Percentiles rank a stretch among this genome's conserved stretches.
These are phyloP conservation scores for Rhynchopsitta pachyrhyncha DNA, from an alignment of 2,113 vertebrate species.

Conservation along the genomic window DNA sequence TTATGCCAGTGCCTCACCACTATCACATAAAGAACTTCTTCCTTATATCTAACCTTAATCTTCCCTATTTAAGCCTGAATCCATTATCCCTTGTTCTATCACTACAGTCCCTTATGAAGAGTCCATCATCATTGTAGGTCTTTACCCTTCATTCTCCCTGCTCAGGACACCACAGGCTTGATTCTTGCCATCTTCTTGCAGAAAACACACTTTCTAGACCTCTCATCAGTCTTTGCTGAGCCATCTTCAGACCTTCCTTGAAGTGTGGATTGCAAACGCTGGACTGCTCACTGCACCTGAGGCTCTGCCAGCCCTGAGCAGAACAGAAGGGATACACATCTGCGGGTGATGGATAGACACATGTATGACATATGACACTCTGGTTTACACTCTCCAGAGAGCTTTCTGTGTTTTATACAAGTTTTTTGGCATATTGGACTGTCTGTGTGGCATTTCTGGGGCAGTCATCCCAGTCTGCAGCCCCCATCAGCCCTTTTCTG, in stretches of 20 bases:
- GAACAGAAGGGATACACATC: background rate
- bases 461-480: background rate
- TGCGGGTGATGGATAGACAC: accelerated
- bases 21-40: background rate
- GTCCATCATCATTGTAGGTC: background rate
- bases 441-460: background rate
- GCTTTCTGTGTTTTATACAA: background rate
- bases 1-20: background rate
- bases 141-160: background rate
- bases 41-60: background rate
- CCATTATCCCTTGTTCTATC: background rate
- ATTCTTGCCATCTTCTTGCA: background rate
- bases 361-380: accelerated
- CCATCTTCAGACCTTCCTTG: background rate
- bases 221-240: background rate
- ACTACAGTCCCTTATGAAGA: background rate
- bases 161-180: background rate
- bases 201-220: background rate
- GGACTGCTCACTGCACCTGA: background rate
- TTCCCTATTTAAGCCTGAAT: background rate
- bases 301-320: background rate
- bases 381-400: background rate
- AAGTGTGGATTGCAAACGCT: background rate
- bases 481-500: background rate
- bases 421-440: background rate